Conservation (phyloP, 1,140 invertebrate species). For the Bemisia tabaci region DNA sequence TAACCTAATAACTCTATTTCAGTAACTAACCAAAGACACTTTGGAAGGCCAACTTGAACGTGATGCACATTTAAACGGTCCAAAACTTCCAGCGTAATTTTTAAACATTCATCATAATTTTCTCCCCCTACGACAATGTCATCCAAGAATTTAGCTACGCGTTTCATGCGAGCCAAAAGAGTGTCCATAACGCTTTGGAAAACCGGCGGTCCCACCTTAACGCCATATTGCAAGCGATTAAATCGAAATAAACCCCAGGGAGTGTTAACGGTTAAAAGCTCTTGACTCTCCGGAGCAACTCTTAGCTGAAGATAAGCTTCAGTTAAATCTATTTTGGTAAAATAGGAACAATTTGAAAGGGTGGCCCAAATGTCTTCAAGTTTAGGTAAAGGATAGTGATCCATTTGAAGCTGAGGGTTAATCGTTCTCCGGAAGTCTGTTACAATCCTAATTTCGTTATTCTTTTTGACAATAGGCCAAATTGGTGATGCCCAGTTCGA, state of each 20-base stretch:
- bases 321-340: slow-evolving; percentile 22
- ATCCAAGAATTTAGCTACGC: slow-evolving; percentile 14
- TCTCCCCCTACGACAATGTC: slow-evolving; percentile 13
- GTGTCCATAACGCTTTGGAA: slow-evolving; percentile 26
- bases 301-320: slow-evolving; percentile 24
- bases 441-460: slow-evolving; percentile 33
- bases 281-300: slow-evolving; percentile 22
- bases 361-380: slow-evolving; percentile 16
- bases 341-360: slow-evolving; percentile 20
- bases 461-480: slow-evolving; percentile 33
- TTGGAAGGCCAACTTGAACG: slow-evolving; percentile 9
- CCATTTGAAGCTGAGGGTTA: slow-evolving; percentile 20
- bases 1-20: slow-evolving; percentile 12
- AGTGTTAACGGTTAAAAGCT: slow-evolving; percentile 24
- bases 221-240: slow-evolving; percentile 26
- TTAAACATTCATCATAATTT: slow-evolving; percentile 1
- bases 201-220: slow-evolving; percentile 20
- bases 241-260: slow-evolving; percentile 24
- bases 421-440: slow-evolving; percentile 35
- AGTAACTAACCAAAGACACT: slow-evolving; percentile 12
- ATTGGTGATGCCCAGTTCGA: slow-evolving; percentile 38
- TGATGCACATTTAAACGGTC: slow-evolving; percentile 5
- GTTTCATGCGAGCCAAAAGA: slow-evolving; percentile 8
- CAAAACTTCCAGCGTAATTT: slow-evolving; percentile 10
- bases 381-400: slow-evolving; percentile 15